Conservation (phyloP, 2,888 invertebrate genomes). For the Gastracanthus pulcherrimus region DNA sequence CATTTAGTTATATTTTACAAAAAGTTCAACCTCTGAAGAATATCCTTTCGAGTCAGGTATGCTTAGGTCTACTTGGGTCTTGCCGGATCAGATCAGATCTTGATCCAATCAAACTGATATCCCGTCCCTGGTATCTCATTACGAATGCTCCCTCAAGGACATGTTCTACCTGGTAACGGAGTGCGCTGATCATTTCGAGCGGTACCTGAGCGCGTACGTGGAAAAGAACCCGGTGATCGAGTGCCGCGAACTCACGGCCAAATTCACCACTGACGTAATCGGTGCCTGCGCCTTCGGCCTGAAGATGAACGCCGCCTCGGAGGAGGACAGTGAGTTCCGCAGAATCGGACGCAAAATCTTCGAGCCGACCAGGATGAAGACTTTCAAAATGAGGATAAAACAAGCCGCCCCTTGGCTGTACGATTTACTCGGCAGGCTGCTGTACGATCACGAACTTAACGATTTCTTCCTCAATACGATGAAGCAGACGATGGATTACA, state of each 20-base stretch:
- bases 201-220: conserved; percentile 71
- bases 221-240: conserved; percentile 59
- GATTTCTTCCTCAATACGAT: conserved; percentile 71
- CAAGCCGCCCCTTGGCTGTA: conserved; percentile 63
- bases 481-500: conserved; percentile 70
- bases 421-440: conserved; percentile 59
- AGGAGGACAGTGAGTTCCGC: conserved; percentile 72
- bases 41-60: no score
- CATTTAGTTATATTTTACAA: no score
- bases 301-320: conserved; percentile 71
- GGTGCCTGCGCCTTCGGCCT: conserved; percentile 76
- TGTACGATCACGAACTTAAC: conserved; percentile 61
- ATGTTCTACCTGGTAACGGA: conserved; percentile 78
- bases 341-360: conserved; percentile 69
- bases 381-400: conserved; percentile 49
- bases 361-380: conserved; percentile 38
- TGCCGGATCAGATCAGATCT: no score
- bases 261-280: conserved; percentile 76
- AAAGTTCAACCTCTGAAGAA: no score
- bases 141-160: no score
- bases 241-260: conserved; percentile 70
- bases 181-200: conserved; percentile 75
- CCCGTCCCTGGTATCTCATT: no score
- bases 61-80: no score
- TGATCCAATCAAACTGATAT: no score